phyloP scores from a whole-genome alignment of 1,140 invertebrate genomes.

The Euglossa dilemma region DNA sequence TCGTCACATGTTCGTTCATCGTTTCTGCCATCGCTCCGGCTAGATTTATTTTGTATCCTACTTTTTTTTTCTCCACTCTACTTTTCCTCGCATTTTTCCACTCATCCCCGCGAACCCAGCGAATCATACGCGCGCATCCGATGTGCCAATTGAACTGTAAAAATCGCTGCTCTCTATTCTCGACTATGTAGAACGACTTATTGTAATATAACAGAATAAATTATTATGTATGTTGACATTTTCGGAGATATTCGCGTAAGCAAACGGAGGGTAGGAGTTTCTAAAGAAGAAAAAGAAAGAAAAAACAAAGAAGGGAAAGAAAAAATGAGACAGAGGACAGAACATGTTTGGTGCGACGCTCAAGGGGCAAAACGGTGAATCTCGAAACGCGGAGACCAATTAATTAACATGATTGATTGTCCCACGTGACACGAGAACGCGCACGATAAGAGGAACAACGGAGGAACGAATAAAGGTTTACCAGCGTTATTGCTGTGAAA shows the following conservation, averaged over 20 bases:
- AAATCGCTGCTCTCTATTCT: constrained; percentile 65
- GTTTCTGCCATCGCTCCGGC: not conserved
- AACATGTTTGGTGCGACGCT: constrained; percentile 40
- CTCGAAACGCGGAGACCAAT: constrained; percentile 13
- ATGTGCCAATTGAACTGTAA: constrained; percentile 52
- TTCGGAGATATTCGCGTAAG: constrained; percentile 60
- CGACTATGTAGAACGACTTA: constrained; percentile 68
- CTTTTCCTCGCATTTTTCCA: constrained; percentile 1
- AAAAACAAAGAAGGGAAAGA: not conserved
- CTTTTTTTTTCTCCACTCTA: not conserved
- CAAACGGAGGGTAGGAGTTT: constrained; percentile 41
- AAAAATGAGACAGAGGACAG: not conserved
- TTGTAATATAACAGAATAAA: constrained; percentile 71
- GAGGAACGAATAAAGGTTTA: constrained; percentile 13
- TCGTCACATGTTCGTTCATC: not conserved
- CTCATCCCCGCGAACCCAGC: constrained; percentile 29
- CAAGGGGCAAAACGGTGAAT: constrained; percentile 24
- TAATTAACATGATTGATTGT: constrained; percentile 6
- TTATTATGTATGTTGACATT: constrained; percentile 69
- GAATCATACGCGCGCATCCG: constrained; percentile 32
- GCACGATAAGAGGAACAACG: not conserved
- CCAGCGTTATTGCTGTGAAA: constrained; percentile 35
- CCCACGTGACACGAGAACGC: not conserved
- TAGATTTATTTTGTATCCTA: not conserved
- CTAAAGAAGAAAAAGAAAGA: not conserved